Evolutionary conservation across 2,888 invertebrate genomes (phyloP), one percentile per base, ranked within the genome.

Genomic region (Oxyteleia sp.): DNA sequence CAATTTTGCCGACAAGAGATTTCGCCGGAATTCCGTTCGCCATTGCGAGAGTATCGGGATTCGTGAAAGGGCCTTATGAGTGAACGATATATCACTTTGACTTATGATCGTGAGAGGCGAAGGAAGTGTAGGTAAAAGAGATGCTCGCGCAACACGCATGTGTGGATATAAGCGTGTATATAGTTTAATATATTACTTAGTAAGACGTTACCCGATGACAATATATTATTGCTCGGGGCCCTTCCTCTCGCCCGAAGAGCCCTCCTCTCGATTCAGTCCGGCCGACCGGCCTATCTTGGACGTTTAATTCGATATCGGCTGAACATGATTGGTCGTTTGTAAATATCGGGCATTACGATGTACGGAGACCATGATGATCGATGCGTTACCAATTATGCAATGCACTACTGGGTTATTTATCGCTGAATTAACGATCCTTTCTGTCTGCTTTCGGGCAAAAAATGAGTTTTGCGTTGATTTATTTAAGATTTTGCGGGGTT

Each of bases 131-230:
- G 43, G 35, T 29, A 69, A 69, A 69, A 82, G 59, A 69, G 68
- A 75, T 72, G 71, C 38, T 55, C 41, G 63, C 63, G 84, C 78
- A 82, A 79, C 86, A 85, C 86, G 84, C 85, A 84, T 86, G 55
- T 47, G 45, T 43, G 45, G 78, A 69, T 85, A 76, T 85, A 80
- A 20, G 20, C 38, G 66, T 23, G 47, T 61, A 75, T 85, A 81
- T 86, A 84, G 80, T 83, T 85, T 88, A 87, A 90, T 91, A 89
- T 90, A 89, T 90, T 89, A 88, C 84, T 81, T 79, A 85, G 86
- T 84, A 87, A 89, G 89, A 90, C 88, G 87, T 91, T 89, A 89
- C 86, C 86, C 89, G 88, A 89, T 91, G 88, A 89, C 88, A 88
- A 89, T 91, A 89, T 90, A 90, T 91, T 90, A 89, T 89, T 88